phyloP scores from a whole-genome alignment of 1,140 invertebrate genomes.

The Pectinophora gossypiella region DNA sequence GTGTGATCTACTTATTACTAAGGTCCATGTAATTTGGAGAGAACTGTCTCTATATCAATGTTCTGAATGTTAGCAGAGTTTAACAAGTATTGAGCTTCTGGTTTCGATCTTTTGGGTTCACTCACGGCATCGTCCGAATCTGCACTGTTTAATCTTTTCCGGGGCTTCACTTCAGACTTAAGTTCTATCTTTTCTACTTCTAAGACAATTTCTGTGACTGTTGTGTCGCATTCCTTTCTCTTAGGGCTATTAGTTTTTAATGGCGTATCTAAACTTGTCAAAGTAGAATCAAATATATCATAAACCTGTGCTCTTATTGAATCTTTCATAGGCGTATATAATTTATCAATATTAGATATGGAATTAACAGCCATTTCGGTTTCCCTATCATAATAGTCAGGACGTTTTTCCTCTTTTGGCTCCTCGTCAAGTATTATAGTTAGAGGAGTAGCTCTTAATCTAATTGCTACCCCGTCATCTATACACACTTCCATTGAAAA shows the following conservation, averaged over 20 bases:
- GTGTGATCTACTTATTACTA: constrained; percentile 16
- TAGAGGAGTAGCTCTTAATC: constrained; percentile 45
- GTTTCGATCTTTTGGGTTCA: constrained; percentile 42
- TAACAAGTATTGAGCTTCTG: constrained; percentile 46
- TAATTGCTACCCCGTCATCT: constrained; percentile 53
- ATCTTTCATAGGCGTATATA: constrained; percentile 60
- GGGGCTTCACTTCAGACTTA: constrained; percentile 42
- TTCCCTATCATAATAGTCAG: constrained; percentile 28
- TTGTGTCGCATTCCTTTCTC: constrained; percentile 24
- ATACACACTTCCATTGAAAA: constrained; percentile 60
- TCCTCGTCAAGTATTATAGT: constrained; percentile 33
- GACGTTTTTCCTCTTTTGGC: constrained; percentile 13
- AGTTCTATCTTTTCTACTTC: constrained; percentile 46
- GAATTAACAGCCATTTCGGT: constrained; percentile 44
- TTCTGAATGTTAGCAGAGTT: constrained; percentile 61
- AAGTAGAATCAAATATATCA: constrained; percentile 61
- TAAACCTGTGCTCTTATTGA: constrained; percentile 36
- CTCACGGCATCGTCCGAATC: constrained; percentile 37
- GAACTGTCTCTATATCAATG: constrained; percentile 65
- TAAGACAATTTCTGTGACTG: constrained; percentile 39
- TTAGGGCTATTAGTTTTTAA: constrained; percentile 41
- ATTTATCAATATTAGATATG: constrained; percentile 41
- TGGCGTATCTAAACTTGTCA: constrained; percentile 61
- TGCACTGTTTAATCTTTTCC: constrained; percentile 43
- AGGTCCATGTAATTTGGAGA: constrained; percentile 62